Evolutionary conservation across 2,113 vertebrate genomes (phyloP), one percentile per base, ranked within the genome.

Genomic region (Symphodus melops): DNA sequence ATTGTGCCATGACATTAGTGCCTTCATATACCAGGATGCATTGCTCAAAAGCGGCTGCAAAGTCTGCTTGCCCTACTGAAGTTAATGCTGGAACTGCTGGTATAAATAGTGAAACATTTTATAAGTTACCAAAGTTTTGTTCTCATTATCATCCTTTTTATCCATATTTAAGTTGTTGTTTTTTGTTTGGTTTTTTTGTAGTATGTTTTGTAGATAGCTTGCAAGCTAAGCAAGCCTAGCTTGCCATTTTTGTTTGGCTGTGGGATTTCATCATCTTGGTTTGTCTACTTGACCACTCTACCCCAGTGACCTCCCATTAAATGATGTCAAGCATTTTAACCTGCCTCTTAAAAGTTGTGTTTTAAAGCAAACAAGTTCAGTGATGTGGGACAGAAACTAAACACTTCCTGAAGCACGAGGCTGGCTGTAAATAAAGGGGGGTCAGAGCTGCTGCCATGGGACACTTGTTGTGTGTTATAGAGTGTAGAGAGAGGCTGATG

Each of bases 261-360:
- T 19, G 36, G 2, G 21, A 54, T 72, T 36, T 39, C 61, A 54
- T 48, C 60, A 49, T 70, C 60, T 76, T 39, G 49, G 70, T 75
- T 53, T 53, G 21, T 82, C 68, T 65, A 68, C 54, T 33, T 17
- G 44, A 25, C 46, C 63, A 56, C 81, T 81, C 53, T 42, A 69
- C 72, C 62, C 53, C 63, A 11, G 42, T 80, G 77, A 88, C 86
- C 84, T 25, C 68, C 39, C 59, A 17, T 84, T 25, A 87, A 88
- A 81, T 16, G 28, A 84, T 72, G 83, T 83, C 72, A 83, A 76
- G 72, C 55, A 28, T 91, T 84, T 92, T 59, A 91, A 56, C 55
- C 0, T 3, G 1, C 65, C 84, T 70, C 75, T 73, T 83, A 83
- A 86, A 81, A 49, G 36, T 23, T 63, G 25, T 74, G 46, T 59